Percentiles rank a stretch among this genome's conserved stretches.
Evolutionary conservation across 1,140 invertebrate species (phyloP).

Genomic region (Pachypeltis micranthus): DNA sequence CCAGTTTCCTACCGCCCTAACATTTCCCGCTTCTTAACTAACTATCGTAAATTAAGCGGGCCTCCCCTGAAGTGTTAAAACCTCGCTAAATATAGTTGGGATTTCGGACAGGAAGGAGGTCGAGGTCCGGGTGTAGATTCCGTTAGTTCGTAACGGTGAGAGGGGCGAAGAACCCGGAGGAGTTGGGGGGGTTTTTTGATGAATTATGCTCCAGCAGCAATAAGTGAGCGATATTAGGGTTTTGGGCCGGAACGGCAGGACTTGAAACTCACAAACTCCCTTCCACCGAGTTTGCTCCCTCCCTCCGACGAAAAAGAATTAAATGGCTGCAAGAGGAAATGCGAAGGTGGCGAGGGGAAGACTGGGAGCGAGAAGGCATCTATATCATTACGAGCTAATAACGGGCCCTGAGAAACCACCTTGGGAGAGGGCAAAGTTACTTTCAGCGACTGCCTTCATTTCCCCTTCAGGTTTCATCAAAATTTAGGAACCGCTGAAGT

Average conservation of each 20-base stretch:
- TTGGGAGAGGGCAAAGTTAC: not conserved
- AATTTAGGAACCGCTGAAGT: too few species aligned
- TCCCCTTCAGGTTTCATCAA: too few species aligned
- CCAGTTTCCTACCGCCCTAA: not conserved
- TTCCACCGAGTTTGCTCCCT: too few species aligned
- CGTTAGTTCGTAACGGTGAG: too few species aligned
- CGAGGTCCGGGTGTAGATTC: too few species aligned
- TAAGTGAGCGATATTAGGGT: not conserved
- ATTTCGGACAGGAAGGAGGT: too few species aligned
- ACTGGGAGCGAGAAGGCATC: not conserved
- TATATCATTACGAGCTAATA: conserved; percentile 10
- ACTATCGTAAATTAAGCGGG: conserved; percentile 3
- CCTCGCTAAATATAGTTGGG: conserved; percentile 2
- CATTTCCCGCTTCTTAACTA: too few species aligned
- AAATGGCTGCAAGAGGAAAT: not conserved
- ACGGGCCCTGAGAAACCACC: too few species aligned
- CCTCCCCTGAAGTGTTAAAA: conserved; percentile 8
- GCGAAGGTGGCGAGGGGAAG: not conserved
- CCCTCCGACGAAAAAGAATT: too few species aligned
- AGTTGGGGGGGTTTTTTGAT: not conserved
- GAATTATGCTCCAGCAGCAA: conserved; percentile 1
- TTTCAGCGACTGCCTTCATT: not conserved
- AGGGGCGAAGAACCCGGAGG: not conserved
- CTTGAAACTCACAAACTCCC: not conserved
- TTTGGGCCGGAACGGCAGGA: not conserved